Conservation (phyloP, 2,888 invertebrate species). For the Drosophila phalerata region DNA sequence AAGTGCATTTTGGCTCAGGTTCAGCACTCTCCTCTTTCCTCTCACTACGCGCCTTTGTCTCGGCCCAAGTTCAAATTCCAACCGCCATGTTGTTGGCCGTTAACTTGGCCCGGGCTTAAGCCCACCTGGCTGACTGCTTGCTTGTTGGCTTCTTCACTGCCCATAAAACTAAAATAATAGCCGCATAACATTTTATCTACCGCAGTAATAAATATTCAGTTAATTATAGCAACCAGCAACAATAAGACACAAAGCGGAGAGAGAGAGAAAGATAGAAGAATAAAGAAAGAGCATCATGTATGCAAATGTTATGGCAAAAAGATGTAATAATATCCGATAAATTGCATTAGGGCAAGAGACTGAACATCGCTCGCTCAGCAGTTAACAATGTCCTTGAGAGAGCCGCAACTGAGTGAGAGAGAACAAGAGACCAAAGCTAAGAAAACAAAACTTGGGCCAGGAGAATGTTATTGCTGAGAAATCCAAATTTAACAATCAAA, state of each 20-base stretch:
- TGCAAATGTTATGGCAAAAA: slow-evolving; percentile 24
- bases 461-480: background rate
- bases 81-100: slow-evolving; percentile 29
- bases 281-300: slow-evolving; percentile 11
- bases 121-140: slow-evolving; percentile 57
- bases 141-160: slow-evolving; percentile 57
- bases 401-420: background rate
- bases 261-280: background rate
- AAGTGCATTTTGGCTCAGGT: slow-evolving; percentile 29
- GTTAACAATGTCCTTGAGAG: background rate
- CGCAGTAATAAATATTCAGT: slow-evolving; percentile 80
- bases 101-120: slow-evolving; percentile 57
- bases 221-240: slow-evolving; percentile 68
- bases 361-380: slow-evolving; percentile 3
- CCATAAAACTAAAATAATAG: slow-evolving; percentile 81
- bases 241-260: slow-evolving; percentile 7
- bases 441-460: background rate
- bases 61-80: slow-evolving; percentile 31
- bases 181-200: slow-evolving; percentile 82
- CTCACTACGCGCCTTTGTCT: background rate
- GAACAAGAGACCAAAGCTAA: background rate
- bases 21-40: background rate
- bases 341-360: slow-evolving; percentile 3
- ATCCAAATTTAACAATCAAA: background rate
- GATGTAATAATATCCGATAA: slow-evolving; percentile 24